phyloP scores from a whole-genome alignment of 2,888 invertebrate genomes.

The Caenorhabditis sulstoni region DNA sequence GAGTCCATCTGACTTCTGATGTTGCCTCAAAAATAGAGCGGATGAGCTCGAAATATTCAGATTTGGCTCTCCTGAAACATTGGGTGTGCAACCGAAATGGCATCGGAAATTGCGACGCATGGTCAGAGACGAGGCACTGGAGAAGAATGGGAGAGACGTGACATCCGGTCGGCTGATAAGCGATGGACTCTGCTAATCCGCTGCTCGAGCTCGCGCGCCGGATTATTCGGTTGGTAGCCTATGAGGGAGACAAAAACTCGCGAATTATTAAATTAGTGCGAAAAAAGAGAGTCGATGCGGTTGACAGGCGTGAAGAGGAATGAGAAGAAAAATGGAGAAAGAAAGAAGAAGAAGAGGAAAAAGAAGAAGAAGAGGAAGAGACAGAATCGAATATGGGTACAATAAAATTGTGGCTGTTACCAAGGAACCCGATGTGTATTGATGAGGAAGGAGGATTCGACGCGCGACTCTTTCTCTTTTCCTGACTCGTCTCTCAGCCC shows the following conservation, averaged over 20 bases:
- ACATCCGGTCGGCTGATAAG: slow-evolving; percentile 41
- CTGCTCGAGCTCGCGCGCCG: neutral
- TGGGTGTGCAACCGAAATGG: neutral
- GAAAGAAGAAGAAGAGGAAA: slow-evolving; percentile 13
- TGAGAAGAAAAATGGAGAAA: slow-evolving; percentile 8
- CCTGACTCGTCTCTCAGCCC: no score
- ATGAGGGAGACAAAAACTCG: slow-evolving; percentile 11
- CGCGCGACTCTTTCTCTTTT: no score
- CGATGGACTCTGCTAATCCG: slow-evolving; percentile 45
- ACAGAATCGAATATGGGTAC: neutral
- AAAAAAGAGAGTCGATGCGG: slow-evolving; percentile 9
- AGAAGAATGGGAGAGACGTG: slow-evolving; percentile 16
- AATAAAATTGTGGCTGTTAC: neutral
- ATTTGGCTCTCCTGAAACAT: neutral
- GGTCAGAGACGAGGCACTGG: neutral
- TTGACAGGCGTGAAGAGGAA: slow-evolving; percentile 22
- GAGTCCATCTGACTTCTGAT: no score
- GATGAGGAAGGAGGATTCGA: no score
- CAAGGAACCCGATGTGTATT: no score
- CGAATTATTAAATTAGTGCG: slow-evolving; percentile 39
- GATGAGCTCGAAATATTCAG: neutral
- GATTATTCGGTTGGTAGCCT: slow-evolving; percentile 19
- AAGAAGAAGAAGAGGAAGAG: neutral
- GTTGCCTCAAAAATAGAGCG: slow-evolving; percentile 4
- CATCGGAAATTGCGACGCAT: slow-evolving; percentile 26